A percentile compares a stretch with the other conserved stretches of the same genome.
These are phyloP conservation scores for Cryptotis parvus DNA, from an alignment of 2,113 vertebrate species.

Conservation along the genomic window DNA sequence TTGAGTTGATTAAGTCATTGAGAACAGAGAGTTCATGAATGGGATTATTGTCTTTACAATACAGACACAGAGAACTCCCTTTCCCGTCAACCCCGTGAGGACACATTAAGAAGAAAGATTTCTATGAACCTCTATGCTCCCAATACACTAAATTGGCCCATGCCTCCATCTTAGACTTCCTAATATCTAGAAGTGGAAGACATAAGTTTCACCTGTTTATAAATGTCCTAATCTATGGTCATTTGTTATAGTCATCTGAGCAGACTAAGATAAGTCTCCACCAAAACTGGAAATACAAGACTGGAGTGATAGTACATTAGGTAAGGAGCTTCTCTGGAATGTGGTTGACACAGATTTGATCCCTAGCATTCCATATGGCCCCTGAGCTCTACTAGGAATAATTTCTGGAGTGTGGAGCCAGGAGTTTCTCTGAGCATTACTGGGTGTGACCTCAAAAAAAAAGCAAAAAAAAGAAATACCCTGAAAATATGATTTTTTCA, in stretches of 20 bases:
- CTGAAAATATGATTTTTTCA: too few species aligned
- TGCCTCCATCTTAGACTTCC: not conserved
- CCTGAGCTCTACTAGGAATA: too few species aligned
- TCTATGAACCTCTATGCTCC: not conserved
- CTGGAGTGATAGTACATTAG: too few species aligned
- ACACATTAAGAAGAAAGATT: not conserved
- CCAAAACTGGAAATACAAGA: not conserved
- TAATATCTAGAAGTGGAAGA: not conserved
- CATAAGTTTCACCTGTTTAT: not conserved
- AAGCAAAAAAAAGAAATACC: too few species aligned
- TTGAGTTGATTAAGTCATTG: not conserved
- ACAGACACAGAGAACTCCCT: not conserved
- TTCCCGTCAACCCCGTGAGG: not conserved
- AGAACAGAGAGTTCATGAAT: not conserved
- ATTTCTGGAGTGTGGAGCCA: too few species aligned
- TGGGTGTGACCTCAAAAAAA: too few species aligned
- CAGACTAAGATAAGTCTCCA: not conserved
- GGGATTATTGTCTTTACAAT: not conserved
- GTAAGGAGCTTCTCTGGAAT: too few species aligned
- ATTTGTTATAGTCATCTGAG: not conserved
- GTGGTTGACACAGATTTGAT: too few species aligned
- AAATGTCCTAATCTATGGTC: not conserved
- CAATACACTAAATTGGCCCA: not conserved
- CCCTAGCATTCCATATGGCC: too few species aligned
- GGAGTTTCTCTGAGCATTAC: too few species aligned